Percentiles rank a stretch among this genome's conserved stretches.
These are phyloP conservation scores for Artemisiospiza belli DNA, from an alignment of 2,113 vertebrate genomes.

Conservation along the genomic window DNA sequence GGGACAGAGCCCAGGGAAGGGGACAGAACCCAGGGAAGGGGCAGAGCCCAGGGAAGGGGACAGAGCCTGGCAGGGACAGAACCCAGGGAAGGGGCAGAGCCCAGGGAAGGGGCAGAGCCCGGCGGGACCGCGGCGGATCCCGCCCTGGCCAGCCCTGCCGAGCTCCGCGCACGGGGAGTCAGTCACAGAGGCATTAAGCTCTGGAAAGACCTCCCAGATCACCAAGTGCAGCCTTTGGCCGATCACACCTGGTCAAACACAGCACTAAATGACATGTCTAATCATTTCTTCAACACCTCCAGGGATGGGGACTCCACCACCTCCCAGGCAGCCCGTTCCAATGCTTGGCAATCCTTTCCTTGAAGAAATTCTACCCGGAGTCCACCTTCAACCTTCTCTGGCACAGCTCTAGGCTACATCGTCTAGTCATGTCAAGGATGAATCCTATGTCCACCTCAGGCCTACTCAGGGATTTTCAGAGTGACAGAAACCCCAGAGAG, in stretches of 20 bases:
- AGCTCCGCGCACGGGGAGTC: accelerated
- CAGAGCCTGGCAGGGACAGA: background rate
- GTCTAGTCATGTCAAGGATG: background rate
- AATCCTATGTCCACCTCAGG: background rate
- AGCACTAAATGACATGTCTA: background rate
- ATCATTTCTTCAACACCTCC: background rate
- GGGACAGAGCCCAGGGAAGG: too few species aligned
- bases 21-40: background rate
- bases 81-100: too few species aligned
- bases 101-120: background rate
- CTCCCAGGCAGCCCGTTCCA: background rate
- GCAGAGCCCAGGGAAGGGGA: background rate
- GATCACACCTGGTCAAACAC: background rate
- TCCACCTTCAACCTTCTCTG: background rate
- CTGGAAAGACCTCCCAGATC: background rate
- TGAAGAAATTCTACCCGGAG: background rate
- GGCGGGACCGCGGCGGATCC: background rate
- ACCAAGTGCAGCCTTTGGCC: background rate
- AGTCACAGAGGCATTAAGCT: accelerated
- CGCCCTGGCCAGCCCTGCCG: background rate
- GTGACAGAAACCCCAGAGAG: background rate
- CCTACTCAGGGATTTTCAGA: background rate
- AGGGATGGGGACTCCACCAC: background rate
- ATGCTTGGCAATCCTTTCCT: too few species aligned
- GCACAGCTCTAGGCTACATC: background rate